phyloP scores from a whole-genome alignment of 2,113 vertebrate species.

The Bambusicola thoracicus region DNA sequence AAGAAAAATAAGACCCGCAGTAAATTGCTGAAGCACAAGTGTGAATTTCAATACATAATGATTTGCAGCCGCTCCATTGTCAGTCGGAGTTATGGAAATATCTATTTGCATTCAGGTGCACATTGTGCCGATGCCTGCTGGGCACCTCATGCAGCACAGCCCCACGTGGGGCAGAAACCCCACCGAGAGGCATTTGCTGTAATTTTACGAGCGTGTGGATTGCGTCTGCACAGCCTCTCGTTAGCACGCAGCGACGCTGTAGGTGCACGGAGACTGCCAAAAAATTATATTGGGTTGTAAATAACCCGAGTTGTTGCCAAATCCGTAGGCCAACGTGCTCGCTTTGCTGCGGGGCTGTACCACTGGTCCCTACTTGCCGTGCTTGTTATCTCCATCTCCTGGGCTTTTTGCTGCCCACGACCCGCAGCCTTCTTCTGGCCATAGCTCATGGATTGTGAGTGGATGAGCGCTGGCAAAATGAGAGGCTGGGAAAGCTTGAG shows the following conservation, averaged over 20 bases:
- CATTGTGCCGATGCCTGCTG: neutral
- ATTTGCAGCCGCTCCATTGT: neutral
- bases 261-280: neutral
- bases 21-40: neutral
- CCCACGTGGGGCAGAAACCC: rapidly evolving
- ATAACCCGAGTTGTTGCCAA: neutral
- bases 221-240: rapidly evolving
- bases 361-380: rapidly evolving
- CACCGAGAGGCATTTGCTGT: neutral
- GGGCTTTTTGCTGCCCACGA: neutral
- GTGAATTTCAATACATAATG: neutral
- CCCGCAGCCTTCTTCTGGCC: neutral
- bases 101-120: neutral
- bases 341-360: neutral
- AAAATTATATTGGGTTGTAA: neutral
- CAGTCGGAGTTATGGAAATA: neutral
- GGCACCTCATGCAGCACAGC: neutral
- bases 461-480: neutral
- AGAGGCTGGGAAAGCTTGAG: neutral
- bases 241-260: rapidly evolving
- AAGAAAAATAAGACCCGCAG: neutral
- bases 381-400: neutral
- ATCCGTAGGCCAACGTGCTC: neutral
- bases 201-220: rapidly evolving
- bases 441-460: neutral